phyloP scores from a whole-genome alignment of 2,797 vertebrate genomes.

The Allobates femoralis region DNA sequence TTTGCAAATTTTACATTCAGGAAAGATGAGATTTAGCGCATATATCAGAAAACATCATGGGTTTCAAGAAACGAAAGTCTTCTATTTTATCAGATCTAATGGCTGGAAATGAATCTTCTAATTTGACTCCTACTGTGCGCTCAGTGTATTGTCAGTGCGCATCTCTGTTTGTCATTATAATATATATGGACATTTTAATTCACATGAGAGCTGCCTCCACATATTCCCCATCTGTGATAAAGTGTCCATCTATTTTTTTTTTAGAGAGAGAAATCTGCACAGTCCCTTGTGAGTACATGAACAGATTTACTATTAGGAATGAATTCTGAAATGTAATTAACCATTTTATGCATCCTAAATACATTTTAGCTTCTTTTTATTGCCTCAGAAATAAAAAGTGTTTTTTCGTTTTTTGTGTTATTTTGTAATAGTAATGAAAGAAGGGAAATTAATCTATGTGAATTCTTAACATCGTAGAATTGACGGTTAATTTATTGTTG shows the following conservation, averaged over 20 bases:
- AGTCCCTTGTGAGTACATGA: conserved; percentile 46
- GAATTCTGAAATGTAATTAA: conserved; percentile 51
- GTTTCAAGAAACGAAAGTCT: conserved; percentile 12
- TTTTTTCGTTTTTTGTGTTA: not conserved
- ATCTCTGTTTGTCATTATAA: conserved; percentile 56
- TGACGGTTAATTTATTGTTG: not conserved
- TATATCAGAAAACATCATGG: conserved; percentile 19
- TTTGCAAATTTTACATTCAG: conserved; percentile 18
- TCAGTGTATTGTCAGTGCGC: conserved; percentile 40
- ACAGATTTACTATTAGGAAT: conserved; percentile 53
- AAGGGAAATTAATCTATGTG: not conserved
- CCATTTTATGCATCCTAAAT: conserved; percentile 41
- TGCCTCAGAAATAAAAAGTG: not conserved
- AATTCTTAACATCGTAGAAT: not conserved
- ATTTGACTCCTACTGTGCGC: conserved; percentile 43
- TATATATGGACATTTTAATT: conserved; percentile 58
- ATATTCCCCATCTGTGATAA: conserved; percentile 59
- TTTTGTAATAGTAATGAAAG: not conserved
- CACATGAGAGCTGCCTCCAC: conserved; percentile 52
- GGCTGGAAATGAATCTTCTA: conserved; percentile 21
- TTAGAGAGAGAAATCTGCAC: conserved; percentile 44
- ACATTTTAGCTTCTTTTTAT: not conserved
- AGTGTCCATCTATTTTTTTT: conserved; percentile 54
- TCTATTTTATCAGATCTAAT: conserved; percentile 37
- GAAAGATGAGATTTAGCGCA: conserved; percentile 12